Base-by-base conservation (phyloP, 2,113 vertebrate genomes). In the Buteo buteo region DNA sequence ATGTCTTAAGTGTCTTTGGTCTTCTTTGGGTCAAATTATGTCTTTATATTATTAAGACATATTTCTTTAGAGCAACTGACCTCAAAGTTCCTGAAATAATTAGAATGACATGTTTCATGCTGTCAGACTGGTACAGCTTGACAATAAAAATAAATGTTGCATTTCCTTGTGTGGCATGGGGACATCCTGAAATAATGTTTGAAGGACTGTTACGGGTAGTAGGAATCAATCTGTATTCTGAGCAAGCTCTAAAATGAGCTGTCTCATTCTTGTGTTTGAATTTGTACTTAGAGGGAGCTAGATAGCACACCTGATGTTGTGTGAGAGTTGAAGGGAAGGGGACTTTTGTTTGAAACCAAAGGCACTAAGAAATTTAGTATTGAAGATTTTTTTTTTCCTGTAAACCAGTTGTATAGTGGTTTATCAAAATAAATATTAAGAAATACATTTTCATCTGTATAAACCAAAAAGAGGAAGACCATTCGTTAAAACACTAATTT, bases 321-420 rank as follows among this genome's bases (percentile, higher is more conserved):
- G 12, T 59, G 28, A 89, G 29, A 40, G 4, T 31, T 38, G 22
- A 78, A 57, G 3, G 13, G 14, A 82, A 36, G 29, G 15, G 3
- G 7, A 54, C 1, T 36, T 52, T 2, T n/a, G 3, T 40, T 84
- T 64, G 15, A 71, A 66, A 84, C 9, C 10, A 67, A 45, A 70
- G 3, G 0, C 4, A 0, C 11, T 54, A 45, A 16, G 16, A 90
- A 64, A 28, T 28, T 17, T 49, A 2, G 0, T 67, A 19, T 12
- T 54, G 12, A 15, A n/a, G 3, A 0, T 24, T 18, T 24, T 28
- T 73, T 40, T 36, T 17, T n/a, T 8, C 32, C 29, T 59, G 6
- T 76, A 55, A 82, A 38, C 4, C 22, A 59, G 3, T 34, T 3
- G 2, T 25, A 14, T 5, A 15, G 1, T 8, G 1, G 5, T 73